These are phyloP conservation scores for Danio jaintianensis DNA, from an alignment of 2,797 vertebrate species.

Conservation along the genomic window DNA sequence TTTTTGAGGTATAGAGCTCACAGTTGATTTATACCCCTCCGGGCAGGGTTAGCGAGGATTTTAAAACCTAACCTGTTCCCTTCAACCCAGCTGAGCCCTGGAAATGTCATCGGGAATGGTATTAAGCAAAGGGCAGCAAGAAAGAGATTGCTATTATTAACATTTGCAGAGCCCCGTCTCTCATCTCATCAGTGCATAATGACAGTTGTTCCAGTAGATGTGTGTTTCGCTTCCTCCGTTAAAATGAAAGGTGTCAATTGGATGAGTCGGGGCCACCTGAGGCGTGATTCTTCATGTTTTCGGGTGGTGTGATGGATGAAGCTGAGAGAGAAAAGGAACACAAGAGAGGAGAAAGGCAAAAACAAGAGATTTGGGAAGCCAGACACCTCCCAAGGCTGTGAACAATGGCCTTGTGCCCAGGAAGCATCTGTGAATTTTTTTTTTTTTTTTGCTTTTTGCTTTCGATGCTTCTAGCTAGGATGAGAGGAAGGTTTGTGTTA, in stretches of 20 bases:
- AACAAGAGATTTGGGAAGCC: constrained; percentile 14
- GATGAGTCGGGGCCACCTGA: constrained; percentile 44
- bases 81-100: constrained; percentile 42
- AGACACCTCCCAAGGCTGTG: constrained; percentile 9
- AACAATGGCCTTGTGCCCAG: constrained; percentile 27
- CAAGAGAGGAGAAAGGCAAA: background rate
- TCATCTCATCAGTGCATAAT: constrained; percentile 53
- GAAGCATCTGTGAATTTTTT: background rate
- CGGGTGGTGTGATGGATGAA: constrained; percentile 1
- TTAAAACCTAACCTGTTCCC: constrained; percentile 42
- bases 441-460: constrained; percentile 1
- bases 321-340: constrained; percentile 9
- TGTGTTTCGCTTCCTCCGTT: constrained; percentile 15
- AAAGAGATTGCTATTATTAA: constrained; percentile 62
- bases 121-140: constrained; percentile 62
- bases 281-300: constrained; percentile 39
- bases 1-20: background rate
- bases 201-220: constrained; percentile 45
- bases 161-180: constrained; percentile 52
- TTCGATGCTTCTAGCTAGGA: background rate
- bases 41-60: constrained; percentile 22
- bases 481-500: constrained; percentile 9
- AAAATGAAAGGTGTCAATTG: constrained; percentile 53
- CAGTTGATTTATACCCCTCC: background rate
- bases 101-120: constrained; percentile 61